Evolutionary conservation across 2,888 invertebrate genomes (phyloP).

Genomic region (Caenorhabditis zanzibari): DNA sequence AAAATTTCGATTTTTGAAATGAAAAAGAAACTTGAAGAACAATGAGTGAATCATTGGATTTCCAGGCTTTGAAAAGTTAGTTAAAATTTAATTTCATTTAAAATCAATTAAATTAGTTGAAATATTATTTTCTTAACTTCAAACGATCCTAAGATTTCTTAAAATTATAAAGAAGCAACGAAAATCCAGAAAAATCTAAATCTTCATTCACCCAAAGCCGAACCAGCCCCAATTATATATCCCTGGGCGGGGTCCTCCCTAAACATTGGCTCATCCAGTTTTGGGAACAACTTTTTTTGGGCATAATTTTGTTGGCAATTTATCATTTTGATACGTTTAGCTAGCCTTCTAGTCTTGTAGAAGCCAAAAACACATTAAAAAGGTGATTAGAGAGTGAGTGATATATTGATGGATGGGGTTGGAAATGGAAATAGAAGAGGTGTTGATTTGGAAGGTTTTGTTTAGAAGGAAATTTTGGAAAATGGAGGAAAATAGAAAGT

Average conservation of each 20-base stretch:
- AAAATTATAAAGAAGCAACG: neutral
- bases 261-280: conserved; percentile 16
- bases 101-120: too few relatives aligned
- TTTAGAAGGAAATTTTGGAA: too few relatives aligned
- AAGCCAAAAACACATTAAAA: neutral
- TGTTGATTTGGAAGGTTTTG: too few relatives aligned
- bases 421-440: too few relatives aligned
- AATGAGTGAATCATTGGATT: neutral
- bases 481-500: neutral
- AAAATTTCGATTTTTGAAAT: neutral
- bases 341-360: neutral
- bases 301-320: neutral
- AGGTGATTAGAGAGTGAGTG: neutral
- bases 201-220: neutral
- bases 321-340: conserved; percentile 4
- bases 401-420: neutral
- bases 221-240: neutral
- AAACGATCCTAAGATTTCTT: too few relatives aligned
- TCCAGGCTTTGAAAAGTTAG: too few relatives aligned
- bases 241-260: neutral
- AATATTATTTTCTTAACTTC: too few relatives aligned
- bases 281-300: conserved; percentile 1
- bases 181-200: neutral
- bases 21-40: too few relatives aligned
- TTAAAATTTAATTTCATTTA: too few relatives aligned